phyloP scores from a whole-genome alignment of 2,113 vertebrate species.

The Xiphorhynchus elegans region DNA sequence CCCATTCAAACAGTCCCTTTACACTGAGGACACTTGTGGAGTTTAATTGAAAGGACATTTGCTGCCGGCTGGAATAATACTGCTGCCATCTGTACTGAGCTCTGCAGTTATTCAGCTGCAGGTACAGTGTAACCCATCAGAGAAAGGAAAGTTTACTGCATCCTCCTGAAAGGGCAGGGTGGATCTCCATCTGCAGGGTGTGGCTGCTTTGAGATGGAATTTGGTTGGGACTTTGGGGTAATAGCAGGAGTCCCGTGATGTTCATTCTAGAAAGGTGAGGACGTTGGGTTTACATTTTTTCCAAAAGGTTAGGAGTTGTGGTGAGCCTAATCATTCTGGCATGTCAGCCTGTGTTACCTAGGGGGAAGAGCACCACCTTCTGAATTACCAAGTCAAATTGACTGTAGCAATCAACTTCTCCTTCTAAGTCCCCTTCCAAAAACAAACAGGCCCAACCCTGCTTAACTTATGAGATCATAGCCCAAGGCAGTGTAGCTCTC shows the following conservation, averaged over 20 bases:
- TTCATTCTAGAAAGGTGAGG: background rate
- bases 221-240: background rate
- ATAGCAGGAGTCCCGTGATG: background rate
- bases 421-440: constrained; percentile 6
- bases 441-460: constrained; percentile 35
- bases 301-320: constrained; percentile 4
- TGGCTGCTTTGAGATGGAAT: constrained; percentile 16
- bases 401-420: constrained; percentile 33
- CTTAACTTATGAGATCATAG: constrained; percentile 34
- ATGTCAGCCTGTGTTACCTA: background rate
- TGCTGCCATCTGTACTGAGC: background rate
- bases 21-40: background rate
- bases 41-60: background rate
- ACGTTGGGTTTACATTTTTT: constrained; percentile 29
- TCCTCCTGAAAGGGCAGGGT: constrained; percentile 15
- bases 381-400: constrained; percentile 56
- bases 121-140: background rate
- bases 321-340: constrained; percentile 3
- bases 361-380: constrained; percentile 65
- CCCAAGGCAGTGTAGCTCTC: constrained; percentile 7
- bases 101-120: background rate
- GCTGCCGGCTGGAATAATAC: background rate
- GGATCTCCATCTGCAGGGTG: constrained; percentile 38
- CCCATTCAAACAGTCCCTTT: background rate
- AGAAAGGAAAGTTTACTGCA: constrained; percentile 4